Base-by-base conservation (phyloP, 2,113 vertebrate species). In the Microcebus lehilahytsara region DNA sequence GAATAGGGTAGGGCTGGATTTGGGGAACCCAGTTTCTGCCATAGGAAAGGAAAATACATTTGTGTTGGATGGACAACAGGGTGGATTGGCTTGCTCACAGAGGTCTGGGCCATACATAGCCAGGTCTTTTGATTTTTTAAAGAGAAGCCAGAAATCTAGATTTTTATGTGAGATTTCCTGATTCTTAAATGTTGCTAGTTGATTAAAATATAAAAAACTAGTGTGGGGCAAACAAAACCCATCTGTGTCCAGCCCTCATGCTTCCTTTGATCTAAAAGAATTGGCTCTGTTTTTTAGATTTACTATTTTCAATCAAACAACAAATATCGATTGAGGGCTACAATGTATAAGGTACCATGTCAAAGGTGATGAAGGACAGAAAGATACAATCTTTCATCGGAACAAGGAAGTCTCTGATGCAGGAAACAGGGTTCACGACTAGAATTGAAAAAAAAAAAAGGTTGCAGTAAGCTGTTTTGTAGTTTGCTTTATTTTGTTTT, bases 241-340 rank as follows among this genome's bases (percentile, higher is more conserved):
- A 93, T 88, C 40, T 80, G 56, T 87, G 62, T 80, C 71, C 66
- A 51, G 32, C 13, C 20, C 30, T 30, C n/a, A 74, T 78, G 19
- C 58, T 96, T 87, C 34, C 58, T 95, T 66, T 96, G 75, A 92
- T 95, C 75, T 95, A 53, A 78, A 96, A 93, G 16, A 84, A 91
- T 37, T 79, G 75, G 22, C 51, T 71, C 37, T 87, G 34, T 56
- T 37, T 91, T 67, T 86, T 66, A 86, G 58, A 89, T 87, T 95
- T 96, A n/a, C 79, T 86, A 91, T 95, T 97, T 97, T 92, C 67
- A 58, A 42, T 85, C 62, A 86, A 66, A 91, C 49, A 85, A 80
- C 37, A 93, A 91, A 62, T 72, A 87, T 40, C 30, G 40, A 85
- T 78, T 42, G 84, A 96, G 60, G 34, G 51, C 34, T 79, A 46